Base-by-base conservation (phyloP, 2,797 vertebrate genomes). In the Mionectes olivaceus region DNA sequence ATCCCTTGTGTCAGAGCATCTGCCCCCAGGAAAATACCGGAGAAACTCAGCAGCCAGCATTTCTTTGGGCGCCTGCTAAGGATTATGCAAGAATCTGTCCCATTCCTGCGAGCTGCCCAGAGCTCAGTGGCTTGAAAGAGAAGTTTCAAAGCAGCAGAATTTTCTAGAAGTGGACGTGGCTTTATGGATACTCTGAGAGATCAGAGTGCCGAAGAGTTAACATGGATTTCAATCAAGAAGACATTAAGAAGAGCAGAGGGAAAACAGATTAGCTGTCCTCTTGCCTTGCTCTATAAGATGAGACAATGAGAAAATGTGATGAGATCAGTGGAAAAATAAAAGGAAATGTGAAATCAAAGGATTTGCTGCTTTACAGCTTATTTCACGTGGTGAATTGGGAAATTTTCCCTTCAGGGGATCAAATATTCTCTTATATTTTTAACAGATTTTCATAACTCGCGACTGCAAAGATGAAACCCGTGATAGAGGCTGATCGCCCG, bases 291-390 rank as follows among this genome's bases (percentile, higher is more conserved):
- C 65, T 81, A 71, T 57, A 65, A 78, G 55, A 77, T 81, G 87
- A 91, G n/a, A 83, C 79, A 79, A 87, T 5, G 56, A 85, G 83
- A 70, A 52, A 79, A 90, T 73, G 44, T 63, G 73, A 78, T 94
- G 92, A 95, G 75, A 92, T 91, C 94, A 87, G 93, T 88, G 88
- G 95, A 88, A 96, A 96, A 96, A 88, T 69, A 63, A 76, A 90
- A 90, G 83, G 88, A 94, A 95, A 93, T 84, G 74, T 90, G 85
- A 79, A 95, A 95, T 95, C 86, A 93, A 91, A 95, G 86, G 63
- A 76, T 84, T 63, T 67, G 47, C 65, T 95, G 67, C 77, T 89
- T 88, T 94, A 78, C 44, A 81, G 80, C 74, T 78, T 79, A 88
- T 73, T 94, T 91, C 83, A 25, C 75, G 55, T n/a, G 44, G 73